These are phyloP conservation scores for Diadegma fenestrale DNA, from an alignment of 2,888 invertebrate species.

Conservation along the genomic window DNA sequence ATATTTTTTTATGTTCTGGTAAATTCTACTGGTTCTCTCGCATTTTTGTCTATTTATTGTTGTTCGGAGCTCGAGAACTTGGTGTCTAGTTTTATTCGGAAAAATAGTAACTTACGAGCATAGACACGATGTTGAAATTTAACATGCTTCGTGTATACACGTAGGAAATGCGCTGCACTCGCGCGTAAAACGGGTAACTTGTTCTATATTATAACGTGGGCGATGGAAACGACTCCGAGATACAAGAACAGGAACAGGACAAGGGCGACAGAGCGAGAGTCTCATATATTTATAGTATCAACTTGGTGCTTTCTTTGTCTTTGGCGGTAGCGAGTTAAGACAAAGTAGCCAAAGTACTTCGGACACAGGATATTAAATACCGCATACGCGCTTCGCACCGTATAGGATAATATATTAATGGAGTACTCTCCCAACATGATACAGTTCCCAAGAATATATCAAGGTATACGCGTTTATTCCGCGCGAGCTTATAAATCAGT, in stretches of 20 bases:
- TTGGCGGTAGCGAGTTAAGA: slow-evolving; percentile 38
- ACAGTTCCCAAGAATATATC: slow-evolving; percentile 49
- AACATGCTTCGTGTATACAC: slow-evolving; percentile 4
- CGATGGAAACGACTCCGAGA: slow-evolving; percentile 58
- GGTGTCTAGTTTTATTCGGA: slow-evolving; percentile 36
- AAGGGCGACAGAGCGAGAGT: slow-evolving; percentile 15
- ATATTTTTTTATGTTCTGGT: no score
- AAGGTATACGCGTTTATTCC: slow-evolving; percentile 28
- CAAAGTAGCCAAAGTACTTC: slow-evolving; percentile 60
- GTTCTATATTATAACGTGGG: slow-evolving; percentile 63
- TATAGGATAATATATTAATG: slow-evolving; percentile 58
- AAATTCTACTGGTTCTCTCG: not conserved
- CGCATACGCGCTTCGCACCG: slow-evolving; percentile 15
- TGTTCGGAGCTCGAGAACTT: not conserved
- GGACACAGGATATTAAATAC: slow-evolving; percentile 55
- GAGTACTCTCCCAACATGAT: slow-evolving; percentile 34
- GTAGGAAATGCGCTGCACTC: slow-evolving; percentile 36
- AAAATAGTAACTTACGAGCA: slow-evolving; percentile 38
- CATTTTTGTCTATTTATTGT: not conserved
- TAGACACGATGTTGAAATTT: slow-evolving; percentile 55
- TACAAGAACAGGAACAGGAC: slow-evolving; percentile 50
- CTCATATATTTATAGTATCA: slow-evolving; percentile 43
- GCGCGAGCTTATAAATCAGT: slow-evolving; percentile 59
- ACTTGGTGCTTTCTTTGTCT: slow-evolving; percentile 58
- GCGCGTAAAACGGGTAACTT: slow-evolving; percentile 68